phyloP scores from a whole-genome alignment of 1,140 invertebrate species.

The Zophobas morio region DNA sequence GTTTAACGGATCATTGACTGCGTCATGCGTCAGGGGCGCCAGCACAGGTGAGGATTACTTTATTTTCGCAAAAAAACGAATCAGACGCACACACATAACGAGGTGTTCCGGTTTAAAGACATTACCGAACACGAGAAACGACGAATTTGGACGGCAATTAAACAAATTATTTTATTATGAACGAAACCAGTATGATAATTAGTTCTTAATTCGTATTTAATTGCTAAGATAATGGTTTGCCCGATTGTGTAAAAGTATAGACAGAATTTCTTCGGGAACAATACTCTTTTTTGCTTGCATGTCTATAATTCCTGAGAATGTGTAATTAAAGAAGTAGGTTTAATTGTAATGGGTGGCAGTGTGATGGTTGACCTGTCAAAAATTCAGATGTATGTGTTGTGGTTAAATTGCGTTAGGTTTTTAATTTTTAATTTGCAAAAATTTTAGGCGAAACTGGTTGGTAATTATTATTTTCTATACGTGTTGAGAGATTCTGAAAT shows the following conservation, averaged over 20 bases:
- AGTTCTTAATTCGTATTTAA: conserved; percentile 1
- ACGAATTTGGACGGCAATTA: not conserved
- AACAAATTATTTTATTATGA: conserved; percentile 1
- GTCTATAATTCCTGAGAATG: not conserved
- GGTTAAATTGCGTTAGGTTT: too few relatives aligned
- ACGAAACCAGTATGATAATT: not conserved
- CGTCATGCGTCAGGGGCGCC: not conserved
- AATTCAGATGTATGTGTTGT: too few relatives aligned
- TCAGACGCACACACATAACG: not conserved
- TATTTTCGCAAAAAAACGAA: too few relatives aligned
- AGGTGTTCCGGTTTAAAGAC: not conserved
- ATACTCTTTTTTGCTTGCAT: not conserved
- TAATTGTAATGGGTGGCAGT: too few relatives aligned
- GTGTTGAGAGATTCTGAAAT: too few relatives aligned
- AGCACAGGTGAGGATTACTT: too few relatives aligned
- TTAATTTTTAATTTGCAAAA: too few relatives aligned
- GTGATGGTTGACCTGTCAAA: too few relatives aligned
- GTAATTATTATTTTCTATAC: too few relatives aligned
- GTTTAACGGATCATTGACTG: conserved; percentile 8
- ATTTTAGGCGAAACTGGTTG: too few relatives aligned
- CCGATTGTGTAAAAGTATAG: not conserved
- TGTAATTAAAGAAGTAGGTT: not conserved
- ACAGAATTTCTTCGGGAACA: not conserved
- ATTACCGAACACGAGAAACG: not conserved
- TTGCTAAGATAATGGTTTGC: not conserved